Percentiles rank a stretch among this genome's conserved stretches.
These are phyloP conservation scores for Aphidius ervi DNA, from an alignment of 1,140 invertebrate genomes.

Conservation along the genomic window DNA sequence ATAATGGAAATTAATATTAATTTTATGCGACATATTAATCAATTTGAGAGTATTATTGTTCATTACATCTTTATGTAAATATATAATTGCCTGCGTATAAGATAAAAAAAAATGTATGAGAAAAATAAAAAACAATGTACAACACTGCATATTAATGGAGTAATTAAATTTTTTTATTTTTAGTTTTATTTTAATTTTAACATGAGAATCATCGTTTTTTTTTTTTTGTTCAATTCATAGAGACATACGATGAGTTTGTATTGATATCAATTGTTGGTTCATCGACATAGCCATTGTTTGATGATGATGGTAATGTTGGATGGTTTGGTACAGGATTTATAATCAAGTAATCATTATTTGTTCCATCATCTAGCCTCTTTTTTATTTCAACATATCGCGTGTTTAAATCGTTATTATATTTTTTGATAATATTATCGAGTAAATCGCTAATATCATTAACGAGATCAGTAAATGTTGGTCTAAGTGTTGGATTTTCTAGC, in stretches of 20 bases:
- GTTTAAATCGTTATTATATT: slow-evolving; percentile 83
- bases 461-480: slow-evolving; percentile 76
- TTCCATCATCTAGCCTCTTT: slow-evolving; percentile 46
- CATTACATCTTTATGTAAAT: slow-evolving; percentile 49
- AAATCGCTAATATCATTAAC: slow-evolving; percentile 71
- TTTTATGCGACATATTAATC: slow-evolving; percentile 22
- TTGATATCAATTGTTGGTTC: slow-evolving; percentile 25
- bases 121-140: slow-evolving; percentile 34
- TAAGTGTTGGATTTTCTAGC: slow-evolving; percentile 68
- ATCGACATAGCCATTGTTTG: slow-evolving; percentile 55
- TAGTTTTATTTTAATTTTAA: too few species aligned
- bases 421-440: slow-evolving; percentile 75
- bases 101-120: slow-evolving; percentile 34
- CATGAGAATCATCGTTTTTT: slow-evolving; percentile 24
- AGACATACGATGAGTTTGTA: slow-evolving; percentile 38
- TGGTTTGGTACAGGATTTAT: slow-evolving; percentile 73
- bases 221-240: slow-evolving; percentile 40
- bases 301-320: slow-evolving; percentile 50
- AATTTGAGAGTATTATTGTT: slow-evolving; percentile 41
- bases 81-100: slow-evolving; percentile 49
- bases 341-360: slow-evolving; percentile 68
- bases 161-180: too few species aligned
- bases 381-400: slow-evolving; percentile 73
- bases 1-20: slow-evolving; percentile 17
- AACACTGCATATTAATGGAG: slow-evolving; percentile 24